These are phyloP conservation scores for Alloplasta piceator DNA, from an alignment of 2,888 invertebrate genomes.

Conservation along the genomic window DNA sequence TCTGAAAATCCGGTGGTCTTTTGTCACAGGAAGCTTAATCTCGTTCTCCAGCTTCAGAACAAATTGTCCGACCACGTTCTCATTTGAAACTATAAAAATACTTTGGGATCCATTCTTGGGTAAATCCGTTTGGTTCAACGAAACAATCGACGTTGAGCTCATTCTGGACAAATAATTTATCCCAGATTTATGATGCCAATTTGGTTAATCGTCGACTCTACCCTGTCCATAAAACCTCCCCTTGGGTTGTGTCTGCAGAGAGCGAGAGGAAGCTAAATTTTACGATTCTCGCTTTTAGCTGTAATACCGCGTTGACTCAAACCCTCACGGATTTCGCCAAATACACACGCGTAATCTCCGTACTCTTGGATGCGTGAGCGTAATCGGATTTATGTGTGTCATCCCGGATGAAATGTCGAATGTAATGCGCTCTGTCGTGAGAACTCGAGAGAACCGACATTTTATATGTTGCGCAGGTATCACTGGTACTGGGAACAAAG, in stretches of 20 bases:
- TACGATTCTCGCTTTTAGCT: slow-evolving; percentile 43
- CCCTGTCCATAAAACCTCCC: slow-evolving; percentile 49
- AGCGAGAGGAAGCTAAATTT: slow-evolving; percentile 56
- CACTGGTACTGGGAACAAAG: no score
- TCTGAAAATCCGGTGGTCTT: no score
- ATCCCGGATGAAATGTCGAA: not conserved
- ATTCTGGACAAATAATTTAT: no score
- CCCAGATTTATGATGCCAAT: slow-evolving; percentile 24
- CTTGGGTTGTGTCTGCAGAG: slow-evolving; percentile 41
- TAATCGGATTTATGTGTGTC: slow-evolving; percentile 27
- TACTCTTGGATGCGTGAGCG: slow-evolving; percentile 24
- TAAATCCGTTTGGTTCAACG: no score
- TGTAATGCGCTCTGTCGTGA: not conserved
- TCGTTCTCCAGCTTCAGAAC: no score
- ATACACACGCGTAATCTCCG: slow-evolving; percentile 23
- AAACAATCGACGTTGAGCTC: no score
- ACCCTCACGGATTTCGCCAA: no score
- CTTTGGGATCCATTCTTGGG: no score
- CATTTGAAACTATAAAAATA: no score
- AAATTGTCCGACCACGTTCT: no score
- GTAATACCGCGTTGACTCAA: not conserved
- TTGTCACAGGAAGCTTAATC: no score
- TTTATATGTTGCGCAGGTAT: not conserved
- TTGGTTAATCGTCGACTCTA: slow-evolving; percentile 70
- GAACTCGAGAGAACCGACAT: not conserved